These are phyloP conservation scores for Sylvia atricapilla DNA, from an alignment of 2,113 vertebrate genomes.

Conservation along the genomic window DNA sequence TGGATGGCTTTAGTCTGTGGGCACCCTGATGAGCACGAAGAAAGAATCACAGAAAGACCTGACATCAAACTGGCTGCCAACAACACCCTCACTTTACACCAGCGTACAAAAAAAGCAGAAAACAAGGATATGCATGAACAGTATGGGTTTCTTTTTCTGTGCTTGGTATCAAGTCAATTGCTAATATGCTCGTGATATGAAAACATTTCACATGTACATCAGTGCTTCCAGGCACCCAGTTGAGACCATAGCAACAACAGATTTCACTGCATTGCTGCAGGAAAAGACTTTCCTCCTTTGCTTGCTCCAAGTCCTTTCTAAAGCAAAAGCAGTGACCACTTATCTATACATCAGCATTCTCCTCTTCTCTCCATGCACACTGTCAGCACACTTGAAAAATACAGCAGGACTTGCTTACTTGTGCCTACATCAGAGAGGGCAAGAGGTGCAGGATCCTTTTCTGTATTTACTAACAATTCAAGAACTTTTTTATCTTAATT, in stretches of 20 bases:
- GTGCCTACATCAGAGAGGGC: background rate
- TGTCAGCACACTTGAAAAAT: background rate
- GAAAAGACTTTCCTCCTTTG: background rate
- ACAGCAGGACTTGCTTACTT: background rate
- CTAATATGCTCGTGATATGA: slow-evolving; percentile 47
- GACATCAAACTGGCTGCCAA: slow-evolving; percentile 72
- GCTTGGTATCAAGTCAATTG: slow-evolving; percentile 55
- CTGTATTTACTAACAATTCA: background rate
- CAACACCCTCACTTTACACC: slow-evolving; percentile 49
- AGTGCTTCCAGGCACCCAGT: slow-evolving; percentile 35
- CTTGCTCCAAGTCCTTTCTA: background rate
- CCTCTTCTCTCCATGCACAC: background rate
- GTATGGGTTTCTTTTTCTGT: slow-evolving; percentile 13
- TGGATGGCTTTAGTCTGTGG: slow-evolving; percentile 61
- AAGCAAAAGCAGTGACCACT: background rate
- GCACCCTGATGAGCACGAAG: slow-evolving; percentile 64
- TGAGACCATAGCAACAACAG: slow-evolving; percentile 45
- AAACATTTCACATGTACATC: slow-evolving; percentile 46
- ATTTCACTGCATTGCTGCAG: background rate
- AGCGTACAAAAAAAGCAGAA: slow-evolving; percentile 47
- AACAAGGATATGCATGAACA: slow-evolving; percentile 56
- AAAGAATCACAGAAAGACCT: slow-evolving; percentile 73
- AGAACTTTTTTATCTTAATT: background rate
- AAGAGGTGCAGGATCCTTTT: background rate
- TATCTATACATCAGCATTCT: background rate